These are phyloP conservation scores for Tyria jacobaeae DNA, from an alignment of 2,888 invertebrate species.

Conservation along the genomic window DNA sequence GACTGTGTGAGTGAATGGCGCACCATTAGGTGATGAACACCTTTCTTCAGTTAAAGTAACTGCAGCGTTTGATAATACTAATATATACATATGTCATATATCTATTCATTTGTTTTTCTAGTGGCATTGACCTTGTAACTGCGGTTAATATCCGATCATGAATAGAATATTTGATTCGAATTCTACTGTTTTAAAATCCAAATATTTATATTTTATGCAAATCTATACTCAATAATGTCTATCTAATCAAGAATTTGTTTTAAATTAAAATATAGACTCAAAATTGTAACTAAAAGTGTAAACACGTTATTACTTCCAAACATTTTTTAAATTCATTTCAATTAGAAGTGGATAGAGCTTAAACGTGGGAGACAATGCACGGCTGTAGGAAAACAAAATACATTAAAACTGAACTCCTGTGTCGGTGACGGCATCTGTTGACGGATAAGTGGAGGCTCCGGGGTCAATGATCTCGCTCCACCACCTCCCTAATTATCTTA, in stretches of 20 bases:
- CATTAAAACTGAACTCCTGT: constrained; percentile 34
- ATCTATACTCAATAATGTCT: background rate
- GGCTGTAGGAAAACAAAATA: constrained; percentile 9
- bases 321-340: constrained; percentile 33
- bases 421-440: constrained; percentile 57
- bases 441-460: constrained; percentile 61
- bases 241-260: background rate
- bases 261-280: background rate
- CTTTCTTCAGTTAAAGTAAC: background rate
- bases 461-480: constrained; percentile 68
- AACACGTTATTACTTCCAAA: no score
- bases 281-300: background rate
- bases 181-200: background rate
- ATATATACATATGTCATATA: no score
- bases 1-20: background rate
- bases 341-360: constrained; percentile 39
- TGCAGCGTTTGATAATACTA: background rate
- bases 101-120: constrained; percentile 1
- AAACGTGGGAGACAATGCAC: constrained; percentile 48
- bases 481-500: constrained; percentile 73
- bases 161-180: background rate
- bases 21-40: background rate
- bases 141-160: constrained; percentile 2
- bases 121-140: constrained; percentile 4
- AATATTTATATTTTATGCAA: background rate